A percentile compares a stretch with the other conserved stretches of the same genome.
Conservation (phyloP, 1,140 invertebrate species). For the Bilobella aurantiaca region DNA sequence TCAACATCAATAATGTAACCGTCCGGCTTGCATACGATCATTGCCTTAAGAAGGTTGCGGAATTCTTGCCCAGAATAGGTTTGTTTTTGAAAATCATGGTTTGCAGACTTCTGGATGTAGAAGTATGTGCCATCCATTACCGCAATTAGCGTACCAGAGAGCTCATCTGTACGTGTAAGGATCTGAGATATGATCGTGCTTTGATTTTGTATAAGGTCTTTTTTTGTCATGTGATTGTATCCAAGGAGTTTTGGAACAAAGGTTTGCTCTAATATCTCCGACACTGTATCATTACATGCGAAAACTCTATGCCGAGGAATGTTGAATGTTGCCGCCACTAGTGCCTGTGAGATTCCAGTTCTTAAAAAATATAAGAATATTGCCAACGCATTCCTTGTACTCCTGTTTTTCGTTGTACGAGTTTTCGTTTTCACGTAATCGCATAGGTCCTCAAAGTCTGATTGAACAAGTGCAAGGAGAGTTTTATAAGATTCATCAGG, state of each 20-base stretch:
- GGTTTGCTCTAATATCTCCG: not conserved
- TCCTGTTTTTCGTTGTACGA: not conserved
- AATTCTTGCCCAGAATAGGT: conserved; percentile 2
- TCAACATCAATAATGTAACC: conserved; percentile 21
- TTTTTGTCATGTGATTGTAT: not conserved
- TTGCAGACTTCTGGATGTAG: conserved; percentile 9
- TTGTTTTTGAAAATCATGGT: not conserved
- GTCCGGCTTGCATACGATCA: conserved; percentile 18
- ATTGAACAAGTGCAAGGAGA: not conserved
- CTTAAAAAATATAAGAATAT: not conserved
- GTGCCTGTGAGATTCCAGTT: not conserved
- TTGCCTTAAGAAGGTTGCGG: conserved; percentile 16
- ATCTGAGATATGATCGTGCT: not conserved
- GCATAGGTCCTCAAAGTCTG: not conserved
- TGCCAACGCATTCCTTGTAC: not conserved
- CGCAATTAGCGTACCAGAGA: not conserved
- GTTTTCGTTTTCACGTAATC: not conserved
- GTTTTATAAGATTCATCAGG: no score
- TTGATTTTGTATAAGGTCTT: not conserved
- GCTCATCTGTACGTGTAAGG: not conserved
- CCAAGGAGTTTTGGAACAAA: conserved; percentile 20
- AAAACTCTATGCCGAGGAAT: not conserved
- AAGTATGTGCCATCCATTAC: conserved; percentile 16
- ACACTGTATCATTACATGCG: not conserved
- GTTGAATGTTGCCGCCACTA: not conserved